Base-by-base conservation (phyloP, 2,888 invertebrate genomes). In the Timandra comae region DNA sequence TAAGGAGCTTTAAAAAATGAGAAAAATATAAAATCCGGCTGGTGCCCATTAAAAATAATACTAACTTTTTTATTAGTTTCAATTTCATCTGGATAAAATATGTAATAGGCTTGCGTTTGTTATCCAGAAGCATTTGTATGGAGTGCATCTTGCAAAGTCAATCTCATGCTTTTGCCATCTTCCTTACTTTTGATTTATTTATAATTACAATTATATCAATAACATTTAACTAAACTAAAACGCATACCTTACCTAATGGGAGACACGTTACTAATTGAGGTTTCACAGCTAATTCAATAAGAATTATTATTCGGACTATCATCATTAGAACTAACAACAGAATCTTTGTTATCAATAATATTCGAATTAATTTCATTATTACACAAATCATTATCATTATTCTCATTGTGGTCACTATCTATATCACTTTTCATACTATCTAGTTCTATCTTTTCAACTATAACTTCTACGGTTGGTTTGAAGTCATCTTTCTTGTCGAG, bases 231-330 rank as follows among this genome's bases (percentile, higher is more conserved):
- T 40, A 47, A 35, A 42, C 39, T 46, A 38, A 11, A 9, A 29
- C 32, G 36, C 36, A 36, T 31, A 25, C 10, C 29, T 27, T 7
- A 16, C 16, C 6, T 16, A 16, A 16, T 16, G 16, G 16, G 16
- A 16, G 16, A 16, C 16, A 16, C 6, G 8, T 39, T 21, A 25
- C 21, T 52, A 52, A 48, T 42, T 61, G 66, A 69, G 72, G 64
- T 69, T 71, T 65, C 54, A 54, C 49, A 46, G 46, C 31, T 3
- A 32, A 41, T 41, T 68, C 55, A 82, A 63, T 70, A 70, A 43
- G 80, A 77, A 63, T 84, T 85, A 48, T 82, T 85, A 60, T 84
- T 84, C 34, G 82, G 80, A 65, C 78, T 80, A 43, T 75, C 63
- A 47, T 80, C 71, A 48, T 72, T 72, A 35, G 72, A 63, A 56